phyloP scores from a whole-genome alignment of 2,888 invertebrate species.

The Phytoseiulus persimilis region DNA sequence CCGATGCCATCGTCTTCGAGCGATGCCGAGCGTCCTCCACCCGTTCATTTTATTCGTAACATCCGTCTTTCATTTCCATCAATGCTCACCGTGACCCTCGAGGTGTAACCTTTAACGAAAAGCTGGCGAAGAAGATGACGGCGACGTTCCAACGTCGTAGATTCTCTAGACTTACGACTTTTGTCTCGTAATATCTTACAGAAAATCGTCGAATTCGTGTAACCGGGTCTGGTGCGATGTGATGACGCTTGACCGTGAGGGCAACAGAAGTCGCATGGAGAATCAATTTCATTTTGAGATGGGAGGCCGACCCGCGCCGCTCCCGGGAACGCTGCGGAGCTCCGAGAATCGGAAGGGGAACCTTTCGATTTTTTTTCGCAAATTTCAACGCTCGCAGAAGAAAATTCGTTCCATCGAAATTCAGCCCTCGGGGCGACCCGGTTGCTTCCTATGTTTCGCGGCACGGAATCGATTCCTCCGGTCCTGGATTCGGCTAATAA shows the following conservation, averaged over 20 bases:
- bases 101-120: neutral
- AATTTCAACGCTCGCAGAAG: too few species aligned
- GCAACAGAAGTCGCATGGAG: neutral
- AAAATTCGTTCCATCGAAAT: too few species aligned
- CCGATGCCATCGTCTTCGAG: neutral
- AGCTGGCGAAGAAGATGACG: neutral
- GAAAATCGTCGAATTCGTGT: neutral
- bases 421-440: too few species aligned
- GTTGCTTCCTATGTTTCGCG: too few species aligned
- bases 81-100: neutral
- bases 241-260: neutral
- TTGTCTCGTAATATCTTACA: neutral
- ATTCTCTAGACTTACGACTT: neutral
- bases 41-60: too few species aligned
- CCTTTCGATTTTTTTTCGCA: too few species aligned
- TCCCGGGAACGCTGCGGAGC: neutral
- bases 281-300: neutral
- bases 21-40: neutral
- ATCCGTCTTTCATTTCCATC: neutral
- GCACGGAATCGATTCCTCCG: too few species aligned
- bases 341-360: too few species aligned
- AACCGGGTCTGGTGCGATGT: neutral
- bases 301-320: neutral
- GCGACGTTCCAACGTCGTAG: neutral
- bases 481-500: too few species aligned